Evolutionary conservation across 2,797 vertebrate genomes (phyloP), one percentile per base, ranked within the genome.

Genomic region (Enteromius treurensis): DNA sequence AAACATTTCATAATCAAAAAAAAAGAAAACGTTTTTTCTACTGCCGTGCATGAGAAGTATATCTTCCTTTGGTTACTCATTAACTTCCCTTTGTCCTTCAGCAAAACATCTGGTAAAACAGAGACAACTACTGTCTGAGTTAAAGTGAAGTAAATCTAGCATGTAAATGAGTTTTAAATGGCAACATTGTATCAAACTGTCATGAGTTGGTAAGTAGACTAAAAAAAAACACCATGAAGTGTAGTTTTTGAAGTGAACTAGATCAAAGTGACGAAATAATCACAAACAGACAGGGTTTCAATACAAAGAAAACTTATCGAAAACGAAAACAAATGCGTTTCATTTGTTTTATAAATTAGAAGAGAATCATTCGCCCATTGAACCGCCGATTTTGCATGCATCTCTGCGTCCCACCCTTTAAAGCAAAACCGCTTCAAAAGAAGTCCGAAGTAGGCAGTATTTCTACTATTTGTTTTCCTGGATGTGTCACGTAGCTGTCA

Each of bases 391-490:
- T 60, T 71, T 14, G 15, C 73, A 51, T 53, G 74, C 29, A 21
- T 45, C 47, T 77, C 40, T 65, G 62, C 15, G 83, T 83, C 84
- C 85, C 82, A 81, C 88, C 83, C 88, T 85, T 88, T 83, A 75
- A 86, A 81, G 74, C 62, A 69, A 65, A 86, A 77, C 23, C 40
- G 65, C 58, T 55, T 37, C 1, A n/a, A 10, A 75, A 51, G 4
- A 15, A 71, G 15, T 51, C 21, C 32, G 40, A 82, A 51, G 9
- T 34, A 40, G 53, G 32, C 19, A 64, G 19, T 32, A 37, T 79
- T 68, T 55, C 32, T 10, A 32, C 19, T 13, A 3, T 34, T 68
- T 9, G 19, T 51, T 70, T 67, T 60, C 40, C 15, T 21, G 11
- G 42, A 51, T 21, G 84, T 69, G 55, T 75, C 49, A 21, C 21